These are phyloP conservation scores for Trichechus manatus DNA, from an alignment of 2,113 vertebrate species.

Conservation along the genomic window DNA sequence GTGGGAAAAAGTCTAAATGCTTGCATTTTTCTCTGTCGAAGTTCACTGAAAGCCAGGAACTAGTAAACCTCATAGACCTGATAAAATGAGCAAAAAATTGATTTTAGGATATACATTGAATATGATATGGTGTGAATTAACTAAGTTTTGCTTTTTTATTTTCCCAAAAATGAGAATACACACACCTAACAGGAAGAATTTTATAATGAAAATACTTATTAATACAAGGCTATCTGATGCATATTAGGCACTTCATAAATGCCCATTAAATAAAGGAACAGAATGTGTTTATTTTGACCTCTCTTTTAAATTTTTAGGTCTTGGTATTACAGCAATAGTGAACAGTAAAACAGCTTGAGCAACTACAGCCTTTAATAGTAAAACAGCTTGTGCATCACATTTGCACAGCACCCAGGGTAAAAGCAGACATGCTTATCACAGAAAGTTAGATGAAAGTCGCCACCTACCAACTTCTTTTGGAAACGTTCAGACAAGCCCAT, in stretches of 20 bases:
- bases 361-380: background rate
- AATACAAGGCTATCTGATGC: conserved; percentile 22
- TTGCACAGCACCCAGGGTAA: conserved; percentile 59
- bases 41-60: background rate
- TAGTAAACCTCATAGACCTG: background rate
- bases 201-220: conserved; percentile 46
- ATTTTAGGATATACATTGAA: background rate
- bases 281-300: conserved; percentile 67
- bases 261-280: background rate
- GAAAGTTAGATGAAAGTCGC: conserved; percentile 44
- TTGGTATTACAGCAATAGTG: conserved; percentile 50
- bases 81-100: background rate
- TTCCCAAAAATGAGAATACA: conserved; percentile 39
- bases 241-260: background rate
- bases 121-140: background rate
- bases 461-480: conserved; percentile 29
- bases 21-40: conserved; percentile 12
- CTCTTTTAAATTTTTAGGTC: conserved; percentile 63
- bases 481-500: conserved; percentile 30
- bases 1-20: background rate
- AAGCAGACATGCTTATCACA: conserved; percentile 5
- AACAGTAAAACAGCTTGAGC: conserved; percentile 60
- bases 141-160: background rate
- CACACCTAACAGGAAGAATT: background rate
- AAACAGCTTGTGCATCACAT: conserved; percentile 30